phyloP scores from a whole-genome alignment of 2,888 invertebrate species.

The Drosophila cracens region DNA sequence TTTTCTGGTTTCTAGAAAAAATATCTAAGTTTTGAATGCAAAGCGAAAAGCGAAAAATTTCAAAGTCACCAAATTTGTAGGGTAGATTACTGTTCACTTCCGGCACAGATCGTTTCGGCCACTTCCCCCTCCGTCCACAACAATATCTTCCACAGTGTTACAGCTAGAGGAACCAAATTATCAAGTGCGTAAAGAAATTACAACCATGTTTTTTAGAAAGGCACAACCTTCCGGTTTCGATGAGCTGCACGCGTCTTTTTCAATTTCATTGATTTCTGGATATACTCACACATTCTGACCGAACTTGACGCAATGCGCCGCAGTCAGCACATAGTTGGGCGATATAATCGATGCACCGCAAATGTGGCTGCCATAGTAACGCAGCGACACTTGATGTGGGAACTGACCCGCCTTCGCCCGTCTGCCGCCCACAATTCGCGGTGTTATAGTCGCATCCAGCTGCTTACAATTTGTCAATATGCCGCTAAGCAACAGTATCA shows the following conservation, averaged over 20 bases:
- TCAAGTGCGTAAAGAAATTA: not conserved
- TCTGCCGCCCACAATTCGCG: slow-evolving; percentile 81
- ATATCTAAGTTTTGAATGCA: not conserved
- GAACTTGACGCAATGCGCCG: slow-evolving; percentile 82
- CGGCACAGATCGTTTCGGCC: not conserved
- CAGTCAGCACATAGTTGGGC: slow-evolving; percentile 74
- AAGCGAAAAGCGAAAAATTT: not conserved
- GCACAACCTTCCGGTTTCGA: not conserved
- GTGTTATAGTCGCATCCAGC: not conserved
- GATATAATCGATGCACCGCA: slow-evolving; percentile 83
- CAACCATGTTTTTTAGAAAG: not conserved
- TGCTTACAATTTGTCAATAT: not conserved
- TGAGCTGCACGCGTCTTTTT: not conserved
- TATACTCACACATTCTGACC: slow-evolving; percentile 57
- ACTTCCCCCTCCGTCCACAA: not conserved
- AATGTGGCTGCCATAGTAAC: slow-evolving; percentile 54
- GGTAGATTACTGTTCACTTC: not conserved
- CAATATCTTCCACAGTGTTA: not conserved
- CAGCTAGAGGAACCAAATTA: not conserved
- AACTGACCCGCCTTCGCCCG: slow-evolving; percentile 81
- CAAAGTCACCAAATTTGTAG: not conserved
- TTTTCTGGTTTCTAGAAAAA: not conserved
- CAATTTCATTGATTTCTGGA: not conserved
- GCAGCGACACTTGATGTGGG: slow-evolving; percentile 83
- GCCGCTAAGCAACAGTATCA: slow-evolving; percentile 28